Conservation (phyloP, 23 tunicate species). For the Oikopleura albicans region DNA sequence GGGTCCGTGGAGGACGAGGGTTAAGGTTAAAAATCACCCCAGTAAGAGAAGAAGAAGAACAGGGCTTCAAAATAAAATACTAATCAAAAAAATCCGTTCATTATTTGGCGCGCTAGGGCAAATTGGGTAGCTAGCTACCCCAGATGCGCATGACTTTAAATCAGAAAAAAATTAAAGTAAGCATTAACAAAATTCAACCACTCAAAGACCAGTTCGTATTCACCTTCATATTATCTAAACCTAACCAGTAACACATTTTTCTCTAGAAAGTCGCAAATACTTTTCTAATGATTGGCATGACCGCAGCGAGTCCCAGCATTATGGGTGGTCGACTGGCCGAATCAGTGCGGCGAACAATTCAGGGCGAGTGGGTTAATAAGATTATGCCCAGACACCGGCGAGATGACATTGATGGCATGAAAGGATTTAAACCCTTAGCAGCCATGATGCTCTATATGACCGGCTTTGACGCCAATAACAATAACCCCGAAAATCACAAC, state of each 20-base stretch:
- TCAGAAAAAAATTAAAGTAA: too few relatives aligned
- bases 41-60: too few relatives aligned
- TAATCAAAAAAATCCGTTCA: too few relatives aligned
- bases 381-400: neutral
- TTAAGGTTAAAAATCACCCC: too few relatives aligned
- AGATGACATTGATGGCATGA: neutral
- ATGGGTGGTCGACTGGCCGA: neutral
- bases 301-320: neutral
- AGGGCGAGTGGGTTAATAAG: neutral
- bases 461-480: neutral
- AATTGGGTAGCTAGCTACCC: too few relatives aligned
- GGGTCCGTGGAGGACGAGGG: too few relatives aligned
- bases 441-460: conserved; percentile 3
- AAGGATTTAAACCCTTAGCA: neutral
- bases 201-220: too few relatives aligned
- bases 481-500: neutral
- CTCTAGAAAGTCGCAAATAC: neutral
- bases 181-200: too few relatives aligned
- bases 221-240: too few relatives aligned
- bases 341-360: neutral
- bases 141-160: too few relatives aligned
- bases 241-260: neutral
- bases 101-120: too few relatives aligned
- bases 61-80: too few relatives aligned
- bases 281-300: neutral